A percentile compares a stretch with the other conserved stretches of the same genome.
Evolutionary conservation across 2,888 invertebrate species (phyloP).

Genomic region (Ypsolopha sequella): DNA sequence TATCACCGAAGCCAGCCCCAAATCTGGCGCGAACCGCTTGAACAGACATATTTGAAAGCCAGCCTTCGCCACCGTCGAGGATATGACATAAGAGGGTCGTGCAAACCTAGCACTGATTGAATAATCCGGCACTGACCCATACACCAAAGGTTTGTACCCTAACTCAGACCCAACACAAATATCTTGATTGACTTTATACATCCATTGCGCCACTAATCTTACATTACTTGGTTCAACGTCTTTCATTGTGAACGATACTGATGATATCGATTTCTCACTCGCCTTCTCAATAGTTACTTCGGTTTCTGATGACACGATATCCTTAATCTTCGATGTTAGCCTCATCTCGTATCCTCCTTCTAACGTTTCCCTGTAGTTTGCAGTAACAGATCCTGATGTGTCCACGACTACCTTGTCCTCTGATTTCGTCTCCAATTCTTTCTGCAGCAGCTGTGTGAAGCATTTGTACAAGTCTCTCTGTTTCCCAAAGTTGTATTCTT

Average conservation of each 20-base stretch:
- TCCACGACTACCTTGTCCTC: constrained; percentile 47
- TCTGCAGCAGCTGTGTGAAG: constrained; percentile 43
- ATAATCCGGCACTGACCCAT: constrained; percentile 33
- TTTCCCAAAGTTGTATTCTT: constrained; percentile 53
- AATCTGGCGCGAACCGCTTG: constrained; percentile 43
- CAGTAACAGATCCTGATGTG: constrained; percentile 48
- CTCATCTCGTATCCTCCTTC: constrained; percentile 41
- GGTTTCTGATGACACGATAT: constrained; percentile 52
- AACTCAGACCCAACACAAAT: constrained; percentile 45
- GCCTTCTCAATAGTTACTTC: constrained; percentile 48
- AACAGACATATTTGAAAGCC: constrained; percentile 51
- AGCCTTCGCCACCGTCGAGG: constrained; percentile 41
- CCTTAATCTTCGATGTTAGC: constrained; percentile 48
- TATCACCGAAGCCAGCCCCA: constrained; percentile 46
- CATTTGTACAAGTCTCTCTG: constrained; percentile 44
- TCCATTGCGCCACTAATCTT: constrained; percentile 46
- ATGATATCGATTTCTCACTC: constrained; percentile 32
- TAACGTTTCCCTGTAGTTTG: constrained; percentile 41
- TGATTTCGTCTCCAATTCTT: constrained; percentile 37
- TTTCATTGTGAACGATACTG: constrained; percentile 36
- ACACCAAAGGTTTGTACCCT: constrained; percentile 34
- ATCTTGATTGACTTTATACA: constrained; percentile 42
- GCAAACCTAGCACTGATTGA: constrained; percentile 50
- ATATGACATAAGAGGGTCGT: constrained; percentile 31
- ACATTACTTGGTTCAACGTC: constrained; percentile 51